A percentile compares a stretch with the other conserved stretches of the same genome.
Conservation (phyloP, 2,888 invertebrate species). For the Sarcophaga carnaria region DNA sequence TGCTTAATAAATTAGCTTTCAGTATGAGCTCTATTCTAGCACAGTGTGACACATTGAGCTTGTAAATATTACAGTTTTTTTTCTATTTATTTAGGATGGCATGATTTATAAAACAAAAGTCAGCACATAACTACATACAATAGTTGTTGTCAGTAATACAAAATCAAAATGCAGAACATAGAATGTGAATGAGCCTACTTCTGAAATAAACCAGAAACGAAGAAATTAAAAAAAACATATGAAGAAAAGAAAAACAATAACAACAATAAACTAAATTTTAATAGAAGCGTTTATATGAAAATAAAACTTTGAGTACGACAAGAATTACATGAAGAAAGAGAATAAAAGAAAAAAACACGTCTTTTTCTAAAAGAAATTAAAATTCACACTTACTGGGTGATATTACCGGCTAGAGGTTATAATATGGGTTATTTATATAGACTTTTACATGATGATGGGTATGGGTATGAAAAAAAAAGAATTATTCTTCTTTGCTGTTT, state of each 20-base stretch:
- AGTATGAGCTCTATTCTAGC: too few relatives aligned
- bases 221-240: constrained; percentile 20
- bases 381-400: background rate
- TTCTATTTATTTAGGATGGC: background rate
- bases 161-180: constrained; percentile 52
- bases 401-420: constrained; percentile 12
- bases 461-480: background rate
- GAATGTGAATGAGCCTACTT: background rate
- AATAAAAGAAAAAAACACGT: background rate
- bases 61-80: too few relatives aligned
- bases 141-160: background rate
- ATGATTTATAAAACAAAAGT: constrained; percentile 20
- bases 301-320: background rate
- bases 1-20: too few relatives aligned
- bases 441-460: background rate
- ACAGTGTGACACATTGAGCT: too few relatives aligned
- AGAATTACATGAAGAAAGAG: background rate
- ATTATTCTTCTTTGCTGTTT: background rate
- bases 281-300: background rate
- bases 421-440: constrained; percentile 46
- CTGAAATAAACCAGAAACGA: background rate
- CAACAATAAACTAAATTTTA: background rate
- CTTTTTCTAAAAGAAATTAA: constrained; percentile 3
- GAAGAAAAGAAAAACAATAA: background rate
- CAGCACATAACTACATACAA: background rate